Evolutionary conservation across 2,888 invertebrate species (phyloP).

Genomic region (Acanthacorydalis orientalis): DNA sequence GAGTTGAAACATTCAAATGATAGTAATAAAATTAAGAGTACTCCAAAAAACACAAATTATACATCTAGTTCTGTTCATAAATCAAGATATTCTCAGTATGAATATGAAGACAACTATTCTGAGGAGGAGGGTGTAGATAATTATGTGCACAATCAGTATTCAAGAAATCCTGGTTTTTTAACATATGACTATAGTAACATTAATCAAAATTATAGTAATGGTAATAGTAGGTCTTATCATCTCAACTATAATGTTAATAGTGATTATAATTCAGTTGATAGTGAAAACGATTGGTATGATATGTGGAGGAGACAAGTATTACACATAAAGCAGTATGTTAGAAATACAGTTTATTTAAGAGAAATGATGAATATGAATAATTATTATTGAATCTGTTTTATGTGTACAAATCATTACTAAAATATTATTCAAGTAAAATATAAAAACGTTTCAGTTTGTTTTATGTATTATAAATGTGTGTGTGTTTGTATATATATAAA

Average conservation of each 20-base stretch:
- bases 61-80: background rate
- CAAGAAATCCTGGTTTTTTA: background rate
- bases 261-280: too few relatives aligned
- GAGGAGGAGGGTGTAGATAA: background rate
- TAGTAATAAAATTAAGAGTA: background rate
- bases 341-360: slow-evolving; percentile 1
- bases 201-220: background rate
- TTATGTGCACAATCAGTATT: too few relatives aligned
- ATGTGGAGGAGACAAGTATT: slow-evolving; percentile 3
- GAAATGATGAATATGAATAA: background rate
- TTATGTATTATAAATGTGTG: too few relatives aligned
- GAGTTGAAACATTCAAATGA: background rate
- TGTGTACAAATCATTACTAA: background rate
- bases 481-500: too few relatives aligned
- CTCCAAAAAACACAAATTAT: background rate
- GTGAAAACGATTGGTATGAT: background rate
- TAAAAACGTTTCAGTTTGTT: too few relatives aligned
- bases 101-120: background rate
- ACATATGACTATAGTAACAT: background rate
- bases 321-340: background rate
- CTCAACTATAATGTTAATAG: too few relatives aligned
- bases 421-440: too few relatives aligned
- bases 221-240: too few relatives aligned
- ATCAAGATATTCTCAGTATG: too few relatives aligned
- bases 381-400: background rate